phyloP scores from a whole-genome alignment of 2,113 vertebrate genomes.

The Aspiorhynchus laticeps region DNA sequence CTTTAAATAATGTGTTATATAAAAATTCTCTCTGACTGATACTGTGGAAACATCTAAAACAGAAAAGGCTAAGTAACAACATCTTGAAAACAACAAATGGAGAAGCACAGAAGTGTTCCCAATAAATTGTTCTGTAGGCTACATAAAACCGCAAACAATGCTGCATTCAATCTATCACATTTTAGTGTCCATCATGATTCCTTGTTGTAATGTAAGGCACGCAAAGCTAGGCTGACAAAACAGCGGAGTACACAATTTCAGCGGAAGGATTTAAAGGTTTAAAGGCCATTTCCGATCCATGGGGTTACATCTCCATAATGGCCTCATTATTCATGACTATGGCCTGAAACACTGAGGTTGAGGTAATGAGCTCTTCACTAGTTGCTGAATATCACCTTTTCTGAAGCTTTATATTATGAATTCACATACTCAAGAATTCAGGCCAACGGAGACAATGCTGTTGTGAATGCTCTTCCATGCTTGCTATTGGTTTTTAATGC shows the following conservation, averaged over 20 bases:
- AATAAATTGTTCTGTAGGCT: not conserved
- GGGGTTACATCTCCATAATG: conserved; percentile 74
- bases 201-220: conserved; percentile 54
- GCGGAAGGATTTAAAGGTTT: conserved; percentile 58
- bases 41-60: not conserved
- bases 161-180: conserved; percentile 38
- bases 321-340: conserved; percentile 77
- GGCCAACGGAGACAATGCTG: conserved; percentile 50
- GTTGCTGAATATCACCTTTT: conserved; percentile 69
- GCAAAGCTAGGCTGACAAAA: conserved; percentile 51
- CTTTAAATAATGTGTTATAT: not conserved
- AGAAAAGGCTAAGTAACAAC: not conserved
- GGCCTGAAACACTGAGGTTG: conserved; percentile 65
- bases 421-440: conserved; percentile 61
- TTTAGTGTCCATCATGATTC: conserved; percentile 58
- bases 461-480: conserved; percentile 24
- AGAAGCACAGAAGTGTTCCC: not conserved
- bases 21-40: not conserved
- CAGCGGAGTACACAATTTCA: conserved; percentile 53
- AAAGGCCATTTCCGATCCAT: conserved; percentile 63
- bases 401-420: conserved; percentile 61
- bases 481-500: not conserved
- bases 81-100: not conserved
- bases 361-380: conserved; percentile 74
- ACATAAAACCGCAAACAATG: not conserved